Evolutionary conservation across 1,140 invertebrate genomes (phyloP).

Genomic region (Drosophila athabasca): DNA sequence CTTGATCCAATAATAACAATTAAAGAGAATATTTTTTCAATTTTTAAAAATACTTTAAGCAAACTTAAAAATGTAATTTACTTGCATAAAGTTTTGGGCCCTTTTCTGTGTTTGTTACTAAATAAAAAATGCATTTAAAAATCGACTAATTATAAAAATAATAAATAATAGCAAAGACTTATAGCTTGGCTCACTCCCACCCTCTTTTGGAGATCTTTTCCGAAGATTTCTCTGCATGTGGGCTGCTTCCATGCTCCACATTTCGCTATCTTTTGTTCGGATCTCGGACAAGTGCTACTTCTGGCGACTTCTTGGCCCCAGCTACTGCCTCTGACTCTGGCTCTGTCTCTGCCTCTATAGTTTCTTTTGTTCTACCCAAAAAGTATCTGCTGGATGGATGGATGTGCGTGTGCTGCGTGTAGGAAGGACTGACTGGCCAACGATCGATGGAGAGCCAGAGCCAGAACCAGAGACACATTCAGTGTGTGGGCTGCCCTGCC

Average conservation of each 20-base stretch:
- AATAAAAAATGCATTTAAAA: too few relatives aligned
- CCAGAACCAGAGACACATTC: not conserved
- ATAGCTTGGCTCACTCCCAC: not conserved
- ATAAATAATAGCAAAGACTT: not conserved
- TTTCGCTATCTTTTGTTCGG: constrained; percentile 58
- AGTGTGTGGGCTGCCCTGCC: constrained; percentile 53
- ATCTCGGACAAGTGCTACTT: constrained; percentile 71
- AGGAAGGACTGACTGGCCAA: constrained; percentile 56
- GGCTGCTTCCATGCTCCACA: constrained; percentile 66
- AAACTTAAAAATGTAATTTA: too few relatives aligned
- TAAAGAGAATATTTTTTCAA: too few relatives aligned
- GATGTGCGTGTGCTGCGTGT: constrained; percentile 47
- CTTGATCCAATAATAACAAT: too few relatives aligned
- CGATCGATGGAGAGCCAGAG: constrained; percentile 45
- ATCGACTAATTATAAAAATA: too few relatives aligned
- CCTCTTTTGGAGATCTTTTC: not conserved
- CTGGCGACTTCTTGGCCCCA: constrained; percentile 49
- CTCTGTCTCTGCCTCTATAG: constrained; percentile 16
- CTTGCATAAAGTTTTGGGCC: too few relatives aligned
- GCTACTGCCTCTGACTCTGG: constrained; percentile 11
- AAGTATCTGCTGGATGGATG: not conserved
- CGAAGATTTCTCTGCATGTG: constrained; percentile 30
- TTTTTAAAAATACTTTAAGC: too few relatives aligned
- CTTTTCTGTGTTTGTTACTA: too few relatives aligned
- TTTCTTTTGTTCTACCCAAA: constrained; percentile 50